Conservation (phyloP, 1,140 invertebrate species). For the Maniola jurtina region DNA sequence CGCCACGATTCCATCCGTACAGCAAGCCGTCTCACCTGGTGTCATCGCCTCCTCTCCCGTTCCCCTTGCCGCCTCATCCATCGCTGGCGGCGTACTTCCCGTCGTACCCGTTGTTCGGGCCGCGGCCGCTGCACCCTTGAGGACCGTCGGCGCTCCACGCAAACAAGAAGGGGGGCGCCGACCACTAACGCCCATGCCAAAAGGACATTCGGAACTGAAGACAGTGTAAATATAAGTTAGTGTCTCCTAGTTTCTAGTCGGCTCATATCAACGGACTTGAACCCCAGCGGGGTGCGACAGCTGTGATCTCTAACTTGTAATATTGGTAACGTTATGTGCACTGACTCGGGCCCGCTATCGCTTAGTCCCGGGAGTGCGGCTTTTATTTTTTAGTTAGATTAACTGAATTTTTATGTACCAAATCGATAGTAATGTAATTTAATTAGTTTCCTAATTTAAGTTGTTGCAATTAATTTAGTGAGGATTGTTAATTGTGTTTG, state of each 20-base stretch:
- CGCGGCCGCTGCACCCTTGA: slow-evolving; percentile 83
- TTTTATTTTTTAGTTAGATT: slow-evolving; percentile 71
- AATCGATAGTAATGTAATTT: slow-evolving; percentile 71
- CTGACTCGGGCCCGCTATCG: slow-evolving; percentile 52
- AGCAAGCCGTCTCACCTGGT: slow-evolving; percentile 84
- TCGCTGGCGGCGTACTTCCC: slow-evolving; percentile 89
- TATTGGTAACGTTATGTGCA: slow-evolving; percentile 67
- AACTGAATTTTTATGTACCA: slow-evolving; percentile 77
- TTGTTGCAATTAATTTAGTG: slow-evolving; percentile 71
- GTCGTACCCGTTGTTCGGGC: slow-evolving; percentile 92
- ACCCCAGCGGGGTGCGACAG: slow-evolving; percentile 64
- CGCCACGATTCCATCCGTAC: slow-evolving; percentile 92
- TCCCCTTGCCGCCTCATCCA: slow-evolving; percentile 83
- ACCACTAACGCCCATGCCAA: slow-evolving; percentile 75
- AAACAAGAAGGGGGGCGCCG: slow-evolving; percentile 77
- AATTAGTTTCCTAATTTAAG: slow-evolving; percentile 64
- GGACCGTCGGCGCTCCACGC: slow-evolving; percentile 77
- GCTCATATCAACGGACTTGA: slow-evolving; percentile 71
- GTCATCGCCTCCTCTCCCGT: slow-evolving; percentile 81
- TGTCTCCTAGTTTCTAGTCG: slow-evolving; percentile 65
- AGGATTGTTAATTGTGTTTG: slow-evolving; percentile 75
- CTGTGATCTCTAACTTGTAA: slow-evolving; percentile 78
- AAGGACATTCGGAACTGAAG: slow-evolving; percentile 66
- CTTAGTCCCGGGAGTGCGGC: slow-evolving; percentile 51
- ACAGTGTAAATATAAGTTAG: slow-evolving; percentile 70